phyloP scores from a whole-genome alignment of 2,797 vertebrate species.

The Phoeniculus purpureus region DNA sequence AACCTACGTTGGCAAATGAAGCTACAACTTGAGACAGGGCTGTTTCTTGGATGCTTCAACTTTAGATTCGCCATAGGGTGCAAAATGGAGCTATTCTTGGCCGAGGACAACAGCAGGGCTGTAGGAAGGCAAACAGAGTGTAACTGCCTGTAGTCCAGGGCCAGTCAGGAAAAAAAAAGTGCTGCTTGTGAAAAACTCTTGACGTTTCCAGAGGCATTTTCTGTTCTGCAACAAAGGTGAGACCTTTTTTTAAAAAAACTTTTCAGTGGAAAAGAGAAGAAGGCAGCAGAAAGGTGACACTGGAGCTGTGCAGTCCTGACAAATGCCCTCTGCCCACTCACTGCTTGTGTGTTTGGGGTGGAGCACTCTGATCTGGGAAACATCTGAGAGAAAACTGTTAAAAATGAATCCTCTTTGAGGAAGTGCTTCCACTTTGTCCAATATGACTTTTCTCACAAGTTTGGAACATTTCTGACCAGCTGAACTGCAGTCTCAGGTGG shows the following conservation, averaged over 20 bases:
- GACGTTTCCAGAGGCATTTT: conserved; percentile 46
- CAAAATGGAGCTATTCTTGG: neutral
- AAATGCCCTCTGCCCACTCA: neutral
- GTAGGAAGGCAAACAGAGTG: neutral
- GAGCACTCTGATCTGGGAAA: neutral
- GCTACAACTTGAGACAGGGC: neutral
- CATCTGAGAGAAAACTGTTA: neutral
- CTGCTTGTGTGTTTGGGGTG: neutral
- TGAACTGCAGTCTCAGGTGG: neutral
- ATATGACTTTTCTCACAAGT: neutral
- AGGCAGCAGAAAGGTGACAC: neutral
- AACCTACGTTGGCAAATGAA: neutral
- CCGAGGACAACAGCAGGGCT: fast-evolving
- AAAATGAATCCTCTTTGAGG: neutral
- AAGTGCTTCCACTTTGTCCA: neutral
- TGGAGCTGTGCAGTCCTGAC: neutral
- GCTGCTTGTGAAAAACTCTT: neutral
- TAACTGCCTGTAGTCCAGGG: neutral
- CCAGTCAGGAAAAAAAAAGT: neutral
- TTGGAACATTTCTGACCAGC: neutral
- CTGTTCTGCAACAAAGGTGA: conserved; percentile 8
- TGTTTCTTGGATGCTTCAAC: neutral
- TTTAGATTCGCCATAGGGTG: neutral
- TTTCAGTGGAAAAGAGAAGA: neutral
- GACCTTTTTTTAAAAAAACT: neutral